Percentiles rank a stretch among this genome's conserved stretches.
These are phyloP conservation scores for Dasysyrphus albostriatus DNA, from an alignment of 2,888 invertebrate genomes.

Conservation along the genomic window DNA sequence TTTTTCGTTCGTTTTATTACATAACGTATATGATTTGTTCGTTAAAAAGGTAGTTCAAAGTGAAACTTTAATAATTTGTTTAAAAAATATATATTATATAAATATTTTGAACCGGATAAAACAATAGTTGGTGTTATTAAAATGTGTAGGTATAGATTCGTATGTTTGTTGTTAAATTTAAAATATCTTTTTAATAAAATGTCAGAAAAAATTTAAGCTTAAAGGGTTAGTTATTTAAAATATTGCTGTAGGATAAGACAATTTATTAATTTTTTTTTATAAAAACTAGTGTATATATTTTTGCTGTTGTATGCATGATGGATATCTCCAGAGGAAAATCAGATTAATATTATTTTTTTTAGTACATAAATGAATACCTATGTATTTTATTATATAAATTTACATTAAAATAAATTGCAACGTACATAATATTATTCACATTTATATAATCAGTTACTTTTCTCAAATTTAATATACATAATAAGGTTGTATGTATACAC, in stretches of 20 bases:
- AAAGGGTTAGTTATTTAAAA: conserved; percentile 45
- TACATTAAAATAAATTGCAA: conserved; percentile 58
- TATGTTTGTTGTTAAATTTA: not conserved
- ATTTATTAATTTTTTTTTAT: not conserved
- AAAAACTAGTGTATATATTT: not conserved
- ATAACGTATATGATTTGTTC: conserved; percentile 54
- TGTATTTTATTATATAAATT: conserved; percentile 22
- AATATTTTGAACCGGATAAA: conserved; percentile 28
- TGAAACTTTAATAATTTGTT: conserved; percentile 27
- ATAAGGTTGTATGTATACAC: conserved; percentile 11
- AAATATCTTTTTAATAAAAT: not conserved
- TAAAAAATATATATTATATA: not conserved
- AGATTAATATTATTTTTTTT: not conserved
- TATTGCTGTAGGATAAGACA: conserved; percentile 38
- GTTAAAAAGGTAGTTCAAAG: conserved; percentile 33
- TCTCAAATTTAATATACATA: conserved; percentile 38
- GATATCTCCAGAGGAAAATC: not conserved
- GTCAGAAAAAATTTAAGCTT: conserved; percentile 14
- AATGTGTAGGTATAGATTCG: not conserved
- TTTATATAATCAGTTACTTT: conserved; percentile 64
- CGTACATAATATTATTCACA: conserved; percentile 59
- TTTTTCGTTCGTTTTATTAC: conserved; percentile 48
- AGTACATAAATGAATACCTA: conserved; percentile 2
- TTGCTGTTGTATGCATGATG: not conserved
- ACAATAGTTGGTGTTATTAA: conserved; percentile 2